Conservation (phyloP, 92 coral and sea anemone species). For the Heliopora coerulea region DNA sequence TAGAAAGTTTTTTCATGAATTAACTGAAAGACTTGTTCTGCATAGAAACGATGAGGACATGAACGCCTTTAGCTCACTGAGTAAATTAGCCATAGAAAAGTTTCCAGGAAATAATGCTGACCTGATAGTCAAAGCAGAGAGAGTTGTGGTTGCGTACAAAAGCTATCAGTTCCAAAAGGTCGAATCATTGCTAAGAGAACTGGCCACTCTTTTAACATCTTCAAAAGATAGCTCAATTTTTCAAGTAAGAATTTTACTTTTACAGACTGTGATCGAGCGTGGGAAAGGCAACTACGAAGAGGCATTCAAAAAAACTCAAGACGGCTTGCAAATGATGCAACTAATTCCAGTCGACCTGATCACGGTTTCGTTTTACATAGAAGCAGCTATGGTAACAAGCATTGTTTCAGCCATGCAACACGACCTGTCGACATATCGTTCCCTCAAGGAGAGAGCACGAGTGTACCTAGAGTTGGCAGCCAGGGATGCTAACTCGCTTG, state of each 20-base stretch:
- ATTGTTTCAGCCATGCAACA: slow-evolving; percentile 20
- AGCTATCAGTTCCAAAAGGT: slow-evolving; percentile 18
- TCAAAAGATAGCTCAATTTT: slow-evolving; percentile 40
- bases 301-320: slow-evolving; percentile 31
- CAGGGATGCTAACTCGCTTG: not conserved
- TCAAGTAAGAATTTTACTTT: slow-evolving; percentile 22
- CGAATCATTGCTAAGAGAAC: not conserved
- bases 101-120: slow-evolving; percentile 24
- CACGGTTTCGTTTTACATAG: slow-evolving; percentile 43
- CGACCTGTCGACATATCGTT: not conserved
- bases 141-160: slow-evolving; percentile 28
- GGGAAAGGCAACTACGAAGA: slow-evolving; percentile 34
- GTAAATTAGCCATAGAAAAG: not conserved
- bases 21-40: slow-evolving; percentile 40
- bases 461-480: not conserved
- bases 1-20: slow-evolving; percentile 11
- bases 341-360: slow-evolving; percentile 32
- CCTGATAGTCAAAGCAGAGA: slow-evolving; percentile 18
- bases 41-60: slow-evolving; percentile 35
- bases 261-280: slow-evolving; percentile 37
- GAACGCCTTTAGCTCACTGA: slow-evolving; percentile 6
- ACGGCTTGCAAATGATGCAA: slow-evolving; percentile 25
- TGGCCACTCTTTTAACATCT: slow-evolving; percentile 2
- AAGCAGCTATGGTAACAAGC: slow-evolving; percentile 43
- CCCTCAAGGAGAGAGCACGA: not conserved